phyloP scores from a whole-genome alignment of 2,797 vertebrate genomes.

The Fistularia commersonii region DNA sequence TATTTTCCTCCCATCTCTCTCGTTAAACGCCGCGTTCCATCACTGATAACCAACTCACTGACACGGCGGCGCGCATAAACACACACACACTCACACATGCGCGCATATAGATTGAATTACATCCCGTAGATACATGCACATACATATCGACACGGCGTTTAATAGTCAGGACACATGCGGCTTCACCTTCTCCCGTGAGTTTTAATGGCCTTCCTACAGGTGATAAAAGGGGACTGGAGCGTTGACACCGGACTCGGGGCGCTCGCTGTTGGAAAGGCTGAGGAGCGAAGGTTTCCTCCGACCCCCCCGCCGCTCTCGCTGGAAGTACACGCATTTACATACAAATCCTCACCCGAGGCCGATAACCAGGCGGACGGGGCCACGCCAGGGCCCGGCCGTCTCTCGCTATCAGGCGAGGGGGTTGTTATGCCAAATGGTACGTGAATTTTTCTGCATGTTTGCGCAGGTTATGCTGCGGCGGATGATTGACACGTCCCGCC shows the following conservation, averaged over 20 bases:
- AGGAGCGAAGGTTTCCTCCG: slow-evolving; percentile 28
- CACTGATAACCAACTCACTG: slow-evolving; percentile 34
- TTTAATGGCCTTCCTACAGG: slow-evolving; percentile 19
- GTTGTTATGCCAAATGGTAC: slow-evolving; percentile 5
- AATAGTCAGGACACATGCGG: not conserved
- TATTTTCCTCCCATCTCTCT: slow-evolving; percentile 51
- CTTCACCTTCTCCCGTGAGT: slow-evolving; percentile 8
- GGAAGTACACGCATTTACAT: slow-evolving; percentile 49
- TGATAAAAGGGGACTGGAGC: slow-evolving; percentile 23
- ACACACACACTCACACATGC: slow-evolving; percentile 1
- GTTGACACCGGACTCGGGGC: slow-evolving; percentile 39
- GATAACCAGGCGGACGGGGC: slow-evolving; percentile 29
- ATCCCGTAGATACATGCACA: not conserved
- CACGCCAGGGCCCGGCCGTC: slow-evolving; percentile 9
- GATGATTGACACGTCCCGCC: too few species aligned
- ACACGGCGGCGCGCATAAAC: slow-evolving; percentile 18
- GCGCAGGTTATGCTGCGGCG: not conserved
- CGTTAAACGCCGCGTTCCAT: slow-evolving; percentile 46
- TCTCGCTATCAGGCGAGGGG: slow-evolving; percentile 16
- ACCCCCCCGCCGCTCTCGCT: slow-evolving; percentile 23
- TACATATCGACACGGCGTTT: not conserved
- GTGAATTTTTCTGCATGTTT: slow-evolving; percentile 6
- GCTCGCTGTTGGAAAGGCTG: slow-evolving; percentile 33
- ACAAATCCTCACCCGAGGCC: slow-evolving; percentile 23
- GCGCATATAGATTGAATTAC: slow-evolving; percentile 17